Percentiles rank a stretch among this genome's conserved stretches.
phyloP scores from a whole-genome alignment of 1,140 invertebrate species.

The Zaprionus nigranus region DNA sequence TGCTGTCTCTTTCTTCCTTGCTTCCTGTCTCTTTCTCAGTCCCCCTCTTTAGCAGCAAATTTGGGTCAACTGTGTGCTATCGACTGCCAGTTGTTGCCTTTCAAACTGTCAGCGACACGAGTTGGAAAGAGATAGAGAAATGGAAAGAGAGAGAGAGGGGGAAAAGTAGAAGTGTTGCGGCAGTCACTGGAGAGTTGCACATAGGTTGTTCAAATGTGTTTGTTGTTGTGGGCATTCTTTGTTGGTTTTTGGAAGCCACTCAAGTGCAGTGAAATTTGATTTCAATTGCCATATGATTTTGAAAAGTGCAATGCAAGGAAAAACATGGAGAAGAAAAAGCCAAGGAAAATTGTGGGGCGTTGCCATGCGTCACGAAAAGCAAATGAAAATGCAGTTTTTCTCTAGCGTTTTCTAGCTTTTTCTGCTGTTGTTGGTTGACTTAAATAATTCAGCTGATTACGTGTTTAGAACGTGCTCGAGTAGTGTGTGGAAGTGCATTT shows the following conservation, averaged over 20 bases:
- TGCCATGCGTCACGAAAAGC: not conserved
- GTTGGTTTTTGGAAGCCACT: conserved; percentile 39
- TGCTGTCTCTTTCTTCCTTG: not conserved
- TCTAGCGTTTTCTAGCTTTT: not conserved
- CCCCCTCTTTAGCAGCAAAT: conserved; percentile 32
- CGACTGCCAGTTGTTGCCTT: conserved; percentile 70
- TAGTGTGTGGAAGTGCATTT: not conserved
- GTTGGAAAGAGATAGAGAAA: conserved; percentile 2
- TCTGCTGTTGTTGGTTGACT: conserved; percentile 28
- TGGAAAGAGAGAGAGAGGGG: not conserved
- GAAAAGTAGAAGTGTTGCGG: conserved; percentile 56
- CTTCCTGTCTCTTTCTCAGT: not conserved
- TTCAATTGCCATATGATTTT: conserved; percentile 77
- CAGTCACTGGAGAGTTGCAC: conserved; percentile 60
- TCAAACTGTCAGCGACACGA: conserved; percentile 67
- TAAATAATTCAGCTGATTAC: conserved; percentile 50
- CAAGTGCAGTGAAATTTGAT: conserved; percentile 77
- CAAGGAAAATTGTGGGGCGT: conserved; percentile 2
- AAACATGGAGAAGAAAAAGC: not conserved
- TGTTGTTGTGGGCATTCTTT: not conserved
- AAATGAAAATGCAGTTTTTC: not conserved
- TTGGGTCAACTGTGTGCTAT: conserved; percentile 81
- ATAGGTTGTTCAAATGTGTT: conserved; percentile 27
- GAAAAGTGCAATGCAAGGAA: conserved; percentile 30
- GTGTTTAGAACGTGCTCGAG: conserved; percentile 12